phyloP scores from a whole-genome alignment of 2,888 invertebrate genomes.

The Adineta ricciae region DNA sequence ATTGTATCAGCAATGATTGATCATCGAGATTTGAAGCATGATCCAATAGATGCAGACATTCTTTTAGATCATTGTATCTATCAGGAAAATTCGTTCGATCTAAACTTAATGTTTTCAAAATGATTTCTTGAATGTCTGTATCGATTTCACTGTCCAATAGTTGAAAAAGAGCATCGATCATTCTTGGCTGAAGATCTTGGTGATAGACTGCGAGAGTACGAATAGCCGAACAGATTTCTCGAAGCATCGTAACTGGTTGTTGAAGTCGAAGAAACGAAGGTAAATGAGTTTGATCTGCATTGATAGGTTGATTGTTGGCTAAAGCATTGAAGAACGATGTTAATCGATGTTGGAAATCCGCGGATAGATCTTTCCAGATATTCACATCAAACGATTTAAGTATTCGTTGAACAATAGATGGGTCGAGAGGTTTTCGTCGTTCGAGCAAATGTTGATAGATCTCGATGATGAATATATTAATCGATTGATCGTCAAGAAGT shows the following conservation, averaged over 20 bases:
- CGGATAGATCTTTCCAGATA: too few species aligned
- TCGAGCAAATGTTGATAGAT: neutral
- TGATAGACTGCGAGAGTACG: neutral
- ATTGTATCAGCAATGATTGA: too few species aligned
- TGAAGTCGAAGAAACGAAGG: neutral
- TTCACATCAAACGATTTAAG: neutral
- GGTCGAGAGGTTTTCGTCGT: neutral
- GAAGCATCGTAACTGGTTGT: neutral
- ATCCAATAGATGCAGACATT: too few species aligned
- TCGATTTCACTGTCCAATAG: neutral
- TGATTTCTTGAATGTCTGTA: neutral
- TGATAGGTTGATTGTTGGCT: neutral
- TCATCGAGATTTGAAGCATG: too few species aligned
- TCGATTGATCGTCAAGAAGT: neutral
- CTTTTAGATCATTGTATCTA: neutral
- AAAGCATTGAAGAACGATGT: neutral
- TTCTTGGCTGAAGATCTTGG: too few species aligned
- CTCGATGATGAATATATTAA: neutral
- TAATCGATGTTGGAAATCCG: neutral
- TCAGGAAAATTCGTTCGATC: neutral
- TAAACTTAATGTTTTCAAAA: neutral
- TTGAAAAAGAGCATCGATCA: neutral
- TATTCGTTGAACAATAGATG: neutral
- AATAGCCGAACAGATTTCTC: neutral
- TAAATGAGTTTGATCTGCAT: neutral